Evolutionary conservation across 2,113 vertebrate species (phyloP).

Genomic region (Petaurus breviceps): DNA sequence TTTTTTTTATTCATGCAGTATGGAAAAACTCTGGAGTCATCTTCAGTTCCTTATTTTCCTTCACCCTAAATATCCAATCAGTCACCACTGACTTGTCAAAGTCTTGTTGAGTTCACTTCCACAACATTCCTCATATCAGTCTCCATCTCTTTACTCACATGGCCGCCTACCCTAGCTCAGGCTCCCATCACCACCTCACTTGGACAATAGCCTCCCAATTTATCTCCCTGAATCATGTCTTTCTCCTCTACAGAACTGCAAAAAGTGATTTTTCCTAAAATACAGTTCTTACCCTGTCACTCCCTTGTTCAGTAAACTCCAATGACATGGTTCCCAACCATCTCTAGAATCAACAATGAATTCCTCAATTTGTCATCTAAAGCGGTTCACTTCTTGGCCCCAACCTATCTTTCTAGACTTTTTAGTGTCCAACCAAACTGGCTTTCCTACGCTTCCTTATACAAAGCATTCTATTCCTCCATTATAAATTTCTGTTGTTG

Average conservation of each 20-base stretch:
- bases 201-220: neutral
- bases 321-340: neutral
- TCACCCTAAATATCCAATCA: neutral
- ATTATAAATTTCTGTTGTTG: neutral
- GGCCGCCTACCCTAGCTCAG: neutral
- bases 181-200: neutral
- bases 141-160: neutral
- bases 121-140: neutral
- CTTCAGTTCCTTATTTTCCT: neutral
- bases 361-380: neutral
- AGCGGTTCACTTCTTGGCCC: neutral
- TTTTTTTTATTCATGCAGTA: neutral
- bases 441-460: neutral
- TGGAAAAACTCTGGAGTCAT: neutral
- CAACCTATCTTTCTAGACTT: neutral
- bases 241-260: neutral
- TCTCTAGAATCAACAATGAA: neutral
- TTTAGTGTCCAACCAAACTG: neutral
- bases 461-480: neutral
- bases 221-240: neutral
- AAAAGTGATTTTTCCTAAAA: neutral
- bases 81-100: neutral
- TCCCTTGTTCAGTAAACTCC: neutral
- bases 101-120: neutral
- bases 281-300: neutral